Evolutionary conservation across 1,140 invertebrate genomes (phyloP), one percentile per base, ranked within the genome.

Genomic region (Diabrotica virgifera): DNA sequence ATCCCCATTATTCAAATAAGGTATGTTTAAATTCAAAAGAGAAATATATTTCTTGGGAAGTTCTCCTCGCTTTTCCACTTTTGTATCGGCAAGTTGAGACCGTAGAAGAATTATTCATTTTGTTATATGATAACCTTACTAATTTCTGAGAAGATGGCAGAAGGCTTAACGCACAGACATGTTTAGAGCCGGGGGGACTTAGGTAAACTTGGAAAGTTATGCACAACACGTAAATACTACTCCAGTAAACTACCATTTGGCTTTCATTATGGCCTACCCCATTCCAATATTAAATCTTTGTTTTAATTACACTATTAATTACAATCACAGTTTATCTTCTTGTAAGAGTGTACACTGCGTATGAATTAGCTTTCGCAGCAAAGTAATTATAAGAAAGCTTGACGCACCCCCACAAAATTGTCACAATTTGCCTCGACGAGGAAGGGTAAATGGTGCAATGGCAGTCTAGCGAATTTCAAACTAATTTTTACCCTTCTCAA

Each of bases 171-270:
- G 72, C 64, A 64, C 60, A 70, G 76, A 76, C 76, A 78, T 77
- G 68, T 78, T 78, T 78, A 78, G 69, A 70, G 70, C 74, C 66
- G 14, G 52, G 68, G 66, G 63, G 73, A 75, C 74, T 78, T 78
- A 78, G 74, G 69, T 70, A 75, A 78, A 78, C 70, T 78, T 78
- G 74, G 65, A 71, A 78, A 78, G 74, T 78, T 78, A 78, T 78
- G 77, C 77, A 67, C 73, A 77, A 77, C 77, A 78, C 77, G 77
- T 78, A 78, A 78, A 77, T 76, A 75, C 69, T 63, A 71, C 63
- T 63, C 62, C 65, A 72, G 70, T 76, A 76, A 75, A 76, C 66
- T 72, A 77, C 73, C 73, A 73, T 76, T 77, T 75, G 74, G 74
- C 73, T 77, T 77, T 78, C 74, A 74, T 78, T 78, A 76, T 74